phyloP scores from a whole-genome alignment of 1,140 invertebrate species.

The Aleiodes sp. region DNA sequence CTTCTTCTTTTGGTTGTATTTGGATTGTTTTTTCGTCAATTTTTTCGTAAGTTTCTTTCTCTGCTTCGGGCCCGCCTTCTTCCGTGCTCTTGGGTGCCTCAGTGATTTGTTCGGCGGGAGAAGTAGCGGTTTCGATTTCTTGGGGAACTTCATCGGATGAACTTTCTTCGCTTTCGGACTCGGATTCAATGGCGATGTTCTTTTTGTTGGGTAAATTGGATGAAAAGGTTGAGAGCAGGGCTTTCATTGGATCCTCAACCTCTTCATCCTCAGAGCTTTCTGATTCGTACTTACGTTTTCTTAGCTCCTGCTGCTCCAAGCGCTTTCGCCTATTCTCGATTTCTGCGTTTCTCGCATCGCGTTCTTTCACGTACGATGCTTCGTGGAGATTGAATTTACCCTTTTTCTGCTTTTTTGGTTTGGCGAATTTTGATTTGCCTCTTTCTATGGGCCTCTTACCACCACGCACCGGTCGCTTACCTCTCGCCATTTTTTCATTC shows the following conservation, averaged over 20 bases:
- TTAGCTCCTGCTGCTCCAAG: constrained; percentile 49
- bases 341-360: constrained; percentile 55
- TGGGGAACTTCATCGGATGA: constrained; percentile 29
- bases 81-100: too few species aligned
- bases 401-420: constrained; percentile 45
- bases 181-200: constrained; percentile 49
- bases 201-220: constrained; percentile 38
- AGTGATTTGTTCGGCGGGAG: constrained; percentile 27
- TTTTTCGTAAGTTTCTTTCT: constrained; percentile 36
- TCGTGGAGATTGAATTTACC: constrained; percentile 57
- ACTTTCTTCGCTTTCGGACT: constrained; percentile 43
- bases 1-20: constrained; percentile 42
- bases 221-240: constrained; percentile 69
- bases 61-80: constrained; percentile 31
- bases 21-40: constrained; percentile 37
- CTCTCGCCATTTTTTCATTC: constrained; percentile 1
- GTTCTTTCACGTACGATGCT: constrained; percentile 55
- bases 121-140: constrained; percentile 21
- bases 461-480: not conserved
- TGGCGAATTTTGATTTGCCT: constrained; percentile 28
- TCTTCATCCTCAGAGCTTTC: constrained; percentile 51
- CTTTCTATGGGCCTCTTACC: constrained; percentile 44
- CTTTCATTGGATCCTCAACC: constrained; percentile 66
- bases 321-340: constrained; percentile 55
- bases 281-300: constrained; percentile 36